Percentiles rank a stretch among this genome's conserved stretches.
Evolutionary conservation across 2,797 vertebrate species (phyloP).

Genomic region (Momotus momota): DNA sequence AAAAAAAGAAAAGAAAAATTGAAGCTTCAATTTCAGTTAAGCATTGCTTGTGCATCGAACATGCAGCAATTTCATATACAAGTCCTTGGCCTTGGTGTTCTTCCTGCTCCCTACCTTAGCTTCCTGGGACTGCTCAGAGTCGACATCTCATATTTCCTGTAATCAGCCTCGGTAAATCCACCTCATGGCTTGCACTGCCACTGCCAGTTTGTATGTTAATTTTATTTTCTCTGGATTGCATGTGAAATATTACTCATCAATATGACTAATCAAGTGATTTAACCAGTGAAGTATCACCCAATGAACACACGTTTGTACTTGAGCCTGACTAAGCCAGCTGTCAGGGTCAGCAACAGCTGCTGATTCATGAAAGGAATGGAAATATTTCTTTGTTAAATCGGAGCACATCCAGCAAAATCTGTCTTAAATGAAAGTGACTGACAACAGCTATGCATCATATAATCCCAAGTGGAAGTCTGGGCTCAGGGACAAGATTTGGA

Average conservation of each 20-base stretch:
- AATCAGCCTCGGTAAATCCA: background rate
- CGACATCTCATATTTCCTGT: background rate
- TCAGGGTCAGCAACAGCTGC: constrained; percentile 47
- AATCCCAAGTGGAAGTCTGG: constrained; percentile 27
- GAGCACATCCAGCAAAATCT: constrained; percentile 35
- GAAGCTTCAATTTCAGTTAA: background rate
- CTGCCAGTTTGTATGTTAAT: constrained; percentile 5
- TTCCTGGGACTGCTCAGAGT: background rate
- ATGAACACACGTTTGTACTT: background rate
- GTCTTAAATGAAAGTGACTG: constrained; percentile 50
- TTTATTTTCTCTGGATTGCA: constrained; percentile 24
- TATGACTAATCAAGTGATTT: constrained; percentile 54
- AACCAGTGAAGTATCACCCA: constrained; percentile 38
- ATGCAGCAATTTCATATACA: background rate
- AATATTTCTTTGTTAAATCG: constrained; percentile 35
- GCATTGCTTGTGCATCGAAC: background rate
- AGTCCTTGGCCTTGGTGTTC: background rate
- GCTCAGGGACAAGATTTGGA: background rate
- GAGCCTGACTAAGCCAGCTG: constrained; percentile 66
- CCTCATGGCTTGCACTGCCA: background rate
- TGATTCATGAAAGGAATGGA: constrained; percentile 60
- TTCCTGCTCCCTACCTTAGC: background rate
- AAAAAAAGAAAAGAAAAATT: background rate
- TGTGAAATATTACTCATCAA: constrained; percentile 64
- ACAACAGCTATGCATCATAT: background rate